These are phyloP conservation scores for Batillaria attramentaria DNA, from an alignment of 1,140 invertebrate species.

Conservation along the genomic window DNA sequence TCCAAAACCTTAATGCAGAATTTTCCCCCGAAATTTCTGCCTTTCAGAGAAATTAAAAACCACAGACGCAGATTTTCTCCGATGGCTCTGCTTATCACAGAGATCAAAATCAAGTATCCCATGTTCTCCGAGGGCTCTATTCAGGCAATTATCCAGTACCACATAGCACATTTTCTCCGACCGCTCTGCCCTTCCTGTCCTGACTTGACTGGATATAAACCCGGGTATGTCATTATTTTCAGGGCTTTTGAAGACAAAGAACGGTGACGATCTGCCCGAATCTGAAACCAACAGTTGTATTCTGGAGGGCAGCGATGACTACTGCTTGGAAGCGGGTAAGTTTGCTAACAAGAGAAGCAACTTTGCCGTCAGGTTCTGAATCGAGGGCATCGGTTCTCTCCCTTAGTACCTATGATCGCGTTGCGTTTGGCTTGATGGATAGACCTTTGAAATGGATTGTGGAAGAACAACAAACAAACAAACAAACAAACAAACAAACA, in stretches of 20 bases:
- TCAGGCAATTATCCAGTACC: no score
- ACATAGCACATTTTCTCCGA: no score
- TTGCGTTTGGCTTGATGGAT: background rate
- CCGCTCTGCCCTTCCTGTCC: background rate
- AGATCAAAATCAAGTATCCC: no score
- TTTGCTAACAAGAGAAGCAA: background rate
- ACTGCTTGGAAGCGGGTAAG: constrained; percentile 4
- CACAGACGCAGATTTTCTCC: no score
- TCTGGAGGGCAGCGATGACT: background rate
- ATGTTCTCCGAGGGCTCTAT: no score
- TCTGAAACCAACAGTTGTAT: background rate
- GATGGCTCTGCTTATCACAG: no score
- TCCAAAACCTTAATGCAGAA: no score
- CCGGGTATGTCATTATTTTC: background rate
- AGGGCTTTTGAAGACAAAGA: background rate
- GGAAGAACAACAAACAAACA: background rate
- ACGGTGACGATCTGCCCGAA: background rate
- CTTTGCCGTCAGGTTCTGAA: no score
- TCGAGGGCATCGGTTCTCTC: background rate
- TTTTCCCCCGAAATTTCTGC: no score
- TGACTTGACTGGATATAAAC: background rate
- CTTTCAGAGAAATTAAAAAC: no score
- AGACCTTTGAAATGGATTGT: background rate
- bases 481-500: background rate
- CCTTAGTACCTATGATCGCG: background rate